Evolutionary conservation across 2,888 invertebrate genomes (phyloP).

Genomic region (Synanthedon myopaeformis): DNA sequence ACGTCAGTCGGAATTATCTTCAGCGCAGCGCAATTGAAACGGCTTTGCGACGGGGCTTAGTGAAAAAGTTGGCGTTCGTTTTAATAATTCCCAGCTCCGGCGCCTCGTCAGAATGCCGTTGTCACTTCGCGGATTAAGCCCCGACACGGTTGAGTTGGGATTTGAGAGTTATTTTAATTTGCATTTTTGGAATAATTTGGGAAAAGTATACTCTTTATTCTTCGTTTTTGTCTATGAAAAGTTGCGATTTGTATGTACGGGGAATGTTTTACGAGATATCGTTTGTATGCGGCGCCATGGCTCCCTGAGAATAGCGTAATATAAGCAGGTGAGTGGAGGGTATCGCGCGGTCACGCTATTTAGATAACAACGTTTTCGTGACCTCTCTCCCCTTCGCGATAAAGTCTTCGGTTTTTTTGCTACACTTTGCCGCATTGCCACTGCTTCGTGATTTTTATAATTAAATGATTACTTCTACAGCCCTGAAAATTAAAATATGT

Average conservation of each 20-base stretch:
- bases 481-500: too few relatives aligned
- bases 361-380: conserved; percentile 59
- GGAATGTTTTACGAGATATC: conserved; percentile 40
- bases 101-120: conserved; percentile 71
- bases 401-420: conserved; percentile 26
- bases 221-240: conserved; percentile 22
- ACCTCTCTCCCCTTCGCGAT: conserved; percentile 42
- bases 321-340: conserved; percentile 54
- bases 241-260: conserved; percentile 28
- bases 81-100: conserved; percentile 70
- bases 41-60: conserved; percentile 70
- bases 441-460: conserved; percentile 11
- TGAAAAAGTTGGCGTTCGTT: conserved; percentile 72
- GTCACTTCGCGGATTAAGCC: conserved; percentile 70
- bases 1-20: conserved; percentile 70
- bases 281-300: conserved; percentile 53
- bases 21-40: conserved; percentile 71
- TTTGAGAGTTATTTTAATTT: conserved; percentile 69
- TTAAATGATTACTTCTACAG: too few relatives aligned
- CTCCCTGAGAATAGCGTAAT: conserved; percentile 59
- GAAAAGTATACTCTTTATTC: conserved; percentile 31
- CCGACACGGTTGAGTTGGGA: conserved; percentile 68
- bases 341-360: conserved; percentile 62
- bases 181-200: conserved; percentile 51
- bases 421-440: not conserved